Percentiles rank a stretch among this genome's conserved stretches.
Conservation (phyloP, 2,888 invertebrate genomes). For the Belgica antarctica region DNA sequence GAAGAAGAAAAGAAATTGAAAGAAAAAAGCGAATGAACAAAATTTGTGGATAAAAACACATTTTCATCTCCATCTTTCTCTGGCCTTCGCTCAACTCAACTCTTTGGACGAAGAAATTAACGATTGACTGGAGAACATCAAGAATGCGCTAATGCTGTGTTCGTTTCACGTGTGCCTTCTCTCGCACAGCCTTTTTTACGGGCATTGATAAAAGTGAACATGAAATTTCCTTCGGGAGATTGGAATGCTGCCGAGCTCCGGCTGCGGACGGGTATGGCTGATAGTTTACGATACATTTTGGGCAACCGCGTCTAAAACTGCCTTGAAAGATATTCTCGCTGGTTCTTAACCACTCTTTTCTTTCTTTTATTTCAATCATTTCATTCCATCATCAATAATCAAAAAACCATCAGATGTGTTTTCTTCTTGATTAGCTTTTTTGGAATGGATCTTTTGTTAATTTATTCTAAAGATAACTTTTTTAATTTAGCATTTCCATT, state of each 20-base stretch:
- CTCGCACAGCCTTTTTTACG: neutral
- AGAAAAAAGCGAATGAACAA: constrained; percentile 24
- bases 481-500: constrained; percentile 17
- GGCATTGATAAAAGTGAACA: constrained; percentile 7
- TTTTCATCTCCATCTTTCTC: neutral
- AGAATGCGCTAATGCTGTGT: constrained; percentile 18
- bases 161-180: neutral
- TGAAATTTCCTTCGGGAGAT: neutral
- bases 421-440: constrained; percentile 31
- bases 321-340: neutral
- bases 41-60: constrained; percentile 32
- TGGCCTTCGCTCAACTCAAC: neutral
- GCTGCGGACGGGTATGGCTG: neutral
- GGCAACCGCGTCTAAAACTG: neutral
- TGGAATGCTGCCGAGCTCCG: no score
- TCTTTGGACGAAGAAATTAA: constrained; percentile 29
- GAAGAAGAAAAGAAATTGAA: neutral
- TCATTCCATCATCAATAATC: constrained; percentile 42
- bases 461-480: constrained; percentile 8
- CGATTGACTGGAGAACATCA: constrained; percentile 21
- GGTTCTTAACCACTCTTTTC: constrained; percentile 1
- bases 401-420: constrained; percentile 34
- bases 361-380: constrained; percentile 35
- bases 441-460: constrained; percentile 28
- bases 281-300: neutral